Percentiles rank a stretch among this genome's conserved stretches.
phyloP scores from a whole-genome alignment of 2,113 vertebrate genomes.

The Callopanchax toddi region DNA sequence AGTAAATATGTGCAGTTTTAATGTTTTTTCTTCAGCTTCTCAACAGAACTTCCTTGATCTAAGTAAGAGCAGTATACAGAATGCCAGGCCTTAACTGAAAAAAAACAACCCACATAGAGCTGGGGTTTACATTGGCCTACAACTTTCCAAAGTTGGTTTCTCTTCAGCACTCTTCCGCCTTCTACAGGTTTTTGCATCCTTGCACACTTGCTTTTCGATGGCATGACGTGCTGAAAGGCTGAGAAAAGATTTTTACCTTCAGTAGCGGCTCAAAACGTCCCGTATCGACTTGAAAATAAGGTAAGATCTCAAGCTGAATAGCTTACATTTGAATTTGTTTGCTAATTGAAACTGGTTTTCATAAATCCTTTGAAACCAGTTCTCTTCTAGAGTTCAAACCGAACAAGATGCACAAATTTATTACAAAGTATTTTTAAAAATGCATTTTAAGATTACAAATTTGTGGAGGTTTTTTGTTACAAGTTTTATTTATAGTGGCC shows the following conservation, averaged over 20 bases:
- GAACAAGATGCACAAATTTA: too few relatives aligned
- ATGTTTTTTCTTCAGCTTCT: background rate
- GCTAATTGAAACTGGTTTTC: background rate
- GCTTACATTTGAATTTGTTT: background rate
- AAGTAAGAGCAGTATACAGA: background rate
- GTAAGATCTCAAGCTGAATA: slow-evolving; percentile 36
- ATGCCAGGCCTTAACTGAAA: slow-evolving; percentile 21
- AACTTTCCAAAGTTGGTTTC: slow-evolving; percentile 30
- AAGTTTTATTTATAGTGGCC: too few relatives aligned
- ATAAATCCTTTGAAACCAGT: background rate
- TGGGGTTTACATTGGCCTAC: slow-evolving; percentile 39
- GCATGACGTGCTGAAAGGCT: slow-evolving; percentile 19
- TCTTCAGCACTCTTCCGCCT: slow-evolving; percentile 47
- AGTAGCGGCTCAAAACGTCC: background rate
- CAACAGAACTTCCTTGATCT: background rate
- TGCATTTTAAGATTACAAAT: background rate
- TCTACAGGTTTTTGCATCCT: slow-evolving; percentile 24
- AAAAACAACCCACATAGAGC: slow-evolving; percentile 38
- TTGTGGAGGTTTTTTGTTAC: background rate
- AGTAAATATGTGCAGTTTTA: background rate
- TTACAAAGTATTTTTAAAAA: background rate
- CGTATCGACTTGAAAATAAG: background rate
- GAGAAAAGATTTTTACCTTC: slow-evolving; percentile 4
- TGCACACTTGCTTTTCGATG: slow-evolving; percentile 19
- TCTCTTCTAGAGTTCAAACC: too few relatives aligned